Evolutionary conservation across 2,888 invertebrate species (phyloP).

Genomic region (Orchestes rusci): DNA sequence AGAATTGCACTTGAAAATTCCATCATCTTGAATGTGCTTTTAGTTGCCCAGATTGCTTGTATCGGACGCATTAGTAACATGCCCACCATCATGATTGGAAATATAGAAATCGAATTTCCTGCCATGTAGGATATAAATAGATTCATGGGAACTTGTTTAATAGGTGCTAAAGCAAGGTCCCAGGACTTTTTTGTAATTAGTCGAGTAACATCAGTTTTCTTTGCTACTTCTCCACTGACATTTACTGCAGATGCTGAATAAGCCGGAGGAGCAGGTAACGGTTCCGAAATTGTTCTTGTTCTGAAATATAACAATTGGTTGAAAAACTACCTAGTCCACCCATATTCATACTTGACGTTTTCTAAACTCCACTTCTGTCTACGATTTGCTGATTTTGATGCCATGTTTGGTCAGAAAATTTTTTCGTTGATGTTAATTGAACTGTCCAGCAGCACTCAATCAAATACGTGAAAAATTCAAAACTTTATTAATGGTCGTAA

Average conservation of each 20-base stretch:
- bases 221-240: slow-evolving; percentile 68
- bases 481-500: too few relatives aligned
- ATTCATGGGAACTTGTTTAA: slow-evolving; percentile 99
- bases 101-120: slow-evolving; percentile 97
- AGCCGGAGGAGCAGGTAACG: slow-evolving; percentile 73
- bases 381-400: slow-evolving; percentile 30
- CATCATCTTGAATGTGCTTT: slow-evolving; percentile 87
- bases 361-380: slow-evolving; percentile 42
- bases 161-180: slow-evolving; percentile 91
- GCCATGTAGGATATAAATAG: slow-evolving; percentile 99
- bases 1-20: slow-evolving; percentile 84
- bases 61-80: slow-evolving; percentile 96
- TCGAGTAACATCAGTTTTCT: slow-evolving; percentile 75
- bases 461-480: too few relatives aligned
- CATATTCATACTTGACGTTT: slow-evolving; percentile 35
- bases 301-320: slow-evolving; percentile 21
- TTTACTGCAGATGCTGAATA: slow-evolving; percentile 68
- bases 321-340: too few relatives aligned
- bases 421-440: too few relatives aligned
- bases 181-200: slow-evolving; percentile 91
- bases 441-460: too few relatives aligned
- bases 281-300: slow-evolving; percentile 29
- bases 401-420: slow-evolving; percentile 17
- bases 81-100: slow-evolving; percentile 99
- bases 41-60: slow-evolving; percentile 88